These are phyloP conservation scores for Galaxias olidus DNA, from an alignment of 2,797 vertebrate species.

Conservation along the genomic window DNA sequence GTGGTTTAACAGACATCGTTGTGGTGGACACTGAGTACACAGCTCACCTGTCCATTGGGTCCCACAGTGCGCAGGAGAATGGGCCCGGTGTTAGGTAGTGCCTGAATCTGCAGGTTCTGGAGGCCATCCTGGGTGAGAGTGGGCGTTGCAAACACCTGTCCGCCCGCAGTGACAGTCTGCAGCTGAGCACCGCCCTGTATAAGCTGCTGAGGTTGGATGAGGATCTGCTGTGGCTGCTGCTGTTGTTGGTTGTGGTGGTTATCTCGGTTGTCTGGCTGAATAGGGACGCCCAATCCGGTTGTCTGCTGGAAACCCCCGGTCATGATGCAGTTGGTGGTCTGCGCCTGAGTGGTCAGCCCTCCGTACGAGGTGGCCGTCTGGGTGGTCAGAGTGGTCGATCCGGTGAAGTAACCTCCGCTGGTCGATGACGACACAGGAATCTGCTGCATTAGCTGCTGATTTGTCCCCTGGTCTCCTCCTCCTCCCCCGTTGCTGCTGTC, in stretches of 20 bases:
- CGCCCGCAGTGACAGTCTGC: slow-evolving; percentile 83
- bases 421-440: slow-evolving; percentile 59
- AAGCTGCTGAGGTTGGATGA: slow-evolving; percentile 91
- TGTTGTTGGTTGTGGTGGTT: slow-evolving; percentile 43
- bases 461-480: slow-evolving; percentile 53
- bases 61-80: slow-evolving; percentile 92
- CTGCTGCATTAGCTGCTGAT: slow-evolving; percentile 63
- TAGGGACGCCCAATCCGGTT: slow-evolving; percentile 52
- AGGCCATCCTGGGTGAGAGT: slow-evolving; percentile 90
- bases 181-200: slow-evolving; percentile 86
- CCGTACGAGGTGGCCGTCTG: slow-evolving; percentile 83
- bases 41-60: slow-evolving; percentile 88
- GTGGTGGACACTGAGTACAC: no score
- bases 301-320: slow-evolving; percentile 63
- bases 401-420: slow-evolving; percentile 62
- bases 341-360: slow-evolving; percentile 53
- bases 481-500: slow-evolving; percentile 51
- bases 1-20: no score
- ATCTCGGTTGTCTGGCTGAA: slow-evolving; percentile 76
- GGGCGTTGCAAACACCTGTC: slow-evolving; percentile 88
- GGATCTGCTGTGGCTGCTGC: slow-evolving; percentile 88
- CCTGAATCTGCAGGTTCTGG: slow-evolving; percentile 88
- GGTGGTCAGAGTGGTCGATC: slow-evolving; percentile 79
- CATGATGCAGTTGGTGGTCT: slow-evolving; percentile 58
- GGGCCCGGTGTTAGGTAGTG: slow-evolving; percentile 87